phyloP scores from a whole-genome alignment of 2,888 invertebrate species.

The Xanthia icteritia region DNA sequence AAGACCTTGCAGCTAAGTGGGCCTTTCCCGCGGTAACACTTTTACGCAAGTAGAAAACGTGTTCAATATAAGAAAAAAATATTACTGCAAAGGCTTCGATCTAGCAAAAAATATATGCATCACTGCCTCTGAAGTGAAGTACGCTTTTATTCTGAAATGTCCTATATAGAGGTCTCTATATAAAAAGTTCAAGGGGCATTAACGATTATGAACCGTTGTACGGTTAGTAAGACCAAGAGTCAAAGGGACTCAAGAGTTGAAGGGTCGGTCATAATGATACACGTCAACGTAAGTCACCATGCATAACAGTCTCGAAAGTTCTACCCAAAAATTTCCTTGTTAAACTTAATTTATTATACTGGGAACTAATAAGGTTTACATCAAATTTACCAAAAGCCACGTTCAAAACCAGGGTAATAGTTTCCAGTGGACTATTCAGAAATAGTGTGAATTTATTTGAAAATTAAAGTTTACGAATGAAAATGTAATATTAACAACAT shows the following conservation, averaged over 20 bases:
- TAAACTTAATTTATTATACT: conserved; percentile 6
- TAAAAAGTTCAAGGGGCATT: conserved; percentile 38
- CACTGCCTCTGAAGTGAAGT: conserved; percentile 19
- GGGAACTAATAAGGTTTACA: conserved; percentile 4
- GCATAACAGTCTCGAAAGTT: conserved; percentile 26
- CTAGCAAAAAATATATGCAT: not conserved
- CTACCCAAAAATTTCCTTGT: conserved; percentile 9
- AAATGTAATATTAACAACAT: conserved; percentile 27
- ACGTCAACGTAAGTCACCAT: conserved; percentile 18
- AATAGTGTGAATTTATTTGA: conserved; percentile 12
- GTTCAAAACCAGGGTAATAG: not conserved
- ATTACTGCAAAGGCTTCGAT: too few relatives aligned
- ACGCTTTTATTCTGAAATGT: conserved; percentile 25
- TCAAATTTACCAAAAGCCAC: conserved; percentile 1
- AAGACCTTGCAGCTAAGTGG: too few relatives aligned
- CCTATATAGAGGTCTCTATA: conserved; percentile 6
- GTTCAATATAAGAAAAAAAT: too few relatives aligned
- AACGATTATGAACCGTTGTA: conserved; percentile 28
- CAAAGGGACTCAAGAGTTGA: conserved; percentile 1
- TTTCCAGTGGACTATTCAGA: conserved; percentile 17
- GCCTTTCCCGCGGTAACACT: too few relatives aligned
- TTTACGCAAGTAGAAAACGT: too few relatives aligned
- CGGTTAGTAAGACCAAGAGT: conserved; percentile 6
- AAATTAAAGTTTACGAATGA: conserved; percentile 21
- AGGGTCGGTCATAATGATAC: conserved; percentile 19